These are phyloP conservation scores for Phoxinus dragarum DNA, from an alignment of 2,797 vertebrate species.

Conservation along the genomic window DNA sequence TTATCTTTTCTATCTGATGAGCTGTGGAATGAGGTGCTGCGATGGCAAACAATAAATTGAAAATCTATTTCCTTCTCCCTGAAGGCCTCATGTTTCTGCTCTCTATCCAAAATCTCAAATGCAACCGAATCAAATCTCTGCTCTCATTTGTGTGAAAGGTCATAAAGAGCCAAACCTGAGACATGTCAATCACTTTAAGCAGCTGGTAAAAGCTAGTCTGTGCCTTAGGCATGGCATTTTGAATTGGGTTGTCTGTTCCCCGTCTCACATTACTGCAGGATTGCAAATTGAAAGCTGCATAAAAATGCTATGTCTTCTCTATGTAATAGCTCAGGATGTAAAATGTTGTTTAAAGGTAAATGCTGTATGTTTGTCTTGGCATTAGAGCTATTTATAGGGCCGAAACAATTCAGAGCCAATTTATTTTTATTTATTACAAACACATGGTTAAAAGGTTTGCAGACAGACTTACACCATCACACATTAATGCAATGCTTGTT, in stretches of 20 bases:
- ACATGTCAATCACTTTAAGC: background rate
- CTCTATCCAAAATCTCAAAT: conserved; percentile 20
- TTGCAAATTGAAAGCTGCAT: conserved; percentile 1
- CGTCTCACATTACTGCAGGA: background rate
- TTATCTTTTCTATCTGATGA: conserved; percentile 32
- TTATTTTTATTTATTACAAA: background rate
- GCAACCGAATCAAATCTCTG: conserved; percentile 17
- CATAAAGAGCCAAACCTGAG: background rate
- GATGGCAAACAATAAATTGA: conserved; percentile 44
- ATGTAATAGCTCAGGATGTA: background rate
- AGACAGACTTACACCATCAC: background rate
- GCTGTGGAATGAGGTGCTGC: conserved; percentile 35
- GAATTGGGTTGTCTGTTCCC: background rate
- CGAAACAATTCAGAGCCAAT: background rate
- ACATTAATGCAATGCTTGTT: background rate
- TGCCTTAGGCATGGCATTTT: background rate
- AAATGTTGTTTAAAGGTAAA: background rate
- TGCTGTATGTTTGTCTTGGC: background rate
- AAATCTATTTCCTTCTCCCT: conserved; percentile 20
- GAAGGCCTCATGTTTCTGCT: background rate
- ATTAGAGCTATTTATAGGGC: background rate
- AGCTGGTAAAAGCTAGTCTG: background rate
- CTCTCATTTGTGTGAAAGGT: conserved; percentile 5
- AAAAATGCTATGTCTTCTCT: background rate
- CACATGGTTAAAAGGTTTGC: background rate